Conservation (phyloP, 1,140 invertebrate species). For the Drosophila persimilis region DNA sequence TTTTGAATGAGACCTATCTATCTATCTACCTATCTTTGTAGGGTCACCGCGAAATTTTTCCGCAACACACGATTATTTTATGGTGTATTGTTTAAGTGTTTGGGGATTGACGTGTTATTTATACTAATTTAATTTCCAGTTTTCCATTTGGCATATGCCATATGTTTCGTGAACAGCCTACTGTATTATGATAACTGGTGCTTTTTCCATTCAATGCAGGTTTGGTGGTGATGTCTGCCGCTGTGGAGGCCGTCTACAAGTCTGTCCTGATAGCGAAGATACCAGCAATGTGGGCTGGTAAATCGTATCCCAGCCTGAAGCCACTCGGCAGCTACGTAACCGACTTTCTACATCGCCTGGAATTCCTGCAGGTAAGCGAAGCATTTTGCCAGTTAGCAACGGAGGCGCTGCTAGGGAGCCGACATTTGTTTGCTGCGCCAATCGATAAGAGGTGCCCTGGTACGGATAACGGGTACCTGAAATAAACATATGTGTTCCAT, state of each 20-base stretch:
- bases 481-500: no score
- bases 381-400: no score
- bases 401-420: constrained; percentile 9
- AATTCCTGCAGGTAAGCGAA: constrained; percentile 88
- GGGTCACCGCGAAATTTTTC: no score
- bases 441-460: constrained; percentile 15
- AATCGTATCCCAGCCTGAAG: constrained; percentile 96
- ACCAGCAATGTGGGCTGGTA: constrained; percentile 91
- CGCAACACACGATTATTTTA: not conserved
- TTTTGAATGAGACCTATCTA: not conserved
- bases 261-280: constrained; percentile 93
- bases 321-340: constrained; percentile 94
- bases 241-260: constrained; percentile 93
- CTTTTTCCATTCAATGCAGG: constrained; percentile 83
- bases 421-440: constrained; percentile 19
- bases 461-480: not conserved
- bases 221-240: constrained; percentile 92
- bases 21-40: not conserved
- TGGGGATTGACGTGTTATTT: constrained; percentile 4
- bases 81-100: constrained; percentile 12
- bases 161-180: constrained; percentile 16
- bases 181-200: constrained; percentile 22
- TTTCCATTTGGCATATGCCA: not conserved
- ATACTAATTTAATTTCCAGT: constrained; percentile 23
- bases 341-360: constrained; percentile 92